Conservation (phyloP, 2,113 vertebrate species). For the Platysteira castanea region DNA sequence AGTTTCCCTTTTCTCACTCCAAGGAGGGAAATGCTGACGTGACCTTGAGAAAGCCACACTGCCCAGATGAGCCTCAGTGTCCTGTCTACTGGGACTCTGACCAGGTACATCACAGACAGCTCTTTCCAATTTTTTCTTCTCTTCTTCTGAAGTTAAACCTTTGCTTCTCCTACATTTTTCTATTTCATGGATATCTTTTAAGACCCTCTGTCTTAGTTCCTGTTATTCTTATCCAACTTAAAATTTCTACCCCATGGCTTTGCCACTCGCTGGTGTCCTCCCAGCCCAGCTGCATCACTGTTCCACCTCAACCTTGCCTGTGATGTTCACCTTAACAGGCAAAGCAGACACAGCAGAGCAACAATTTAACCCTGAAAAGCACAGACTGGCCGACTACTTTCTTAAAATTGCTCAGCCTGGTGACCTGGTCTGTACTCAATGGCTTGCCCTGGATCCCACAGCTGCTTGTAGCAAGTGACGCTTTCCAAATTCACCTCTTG, state of each 20-base stretch:
- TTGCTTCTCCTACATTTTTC: neutral
- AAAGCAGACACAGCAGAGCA: neutral
- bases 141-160: neutral
- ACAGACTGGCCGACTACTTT: neutral
- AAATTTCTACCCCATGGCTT: neutral
- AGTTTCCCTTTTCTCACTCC: neutral
- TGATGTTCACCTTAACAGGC: neutral
- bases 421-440: neutral
- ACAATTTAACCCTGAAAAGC: neutral
- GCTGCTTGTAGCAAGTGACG: neutral
- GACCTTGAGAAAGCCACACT: neutral
- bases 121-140: neutral
- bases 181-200: neutral
- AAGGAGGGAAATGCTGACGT: neutral
- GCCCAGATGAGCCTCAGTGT: neutral
- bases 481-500: neutral
- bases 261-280: neutral
- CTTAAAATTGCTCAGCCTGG: neutral
- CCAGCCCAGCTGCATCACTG: neutral
- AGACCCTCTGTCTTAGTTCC: neutral
- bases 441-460: neutral
- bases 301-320: neutral
- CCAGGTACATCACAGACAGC: neutral
- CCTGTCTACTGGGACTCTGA: neutral
- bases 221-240: neutral